Percentiles rank a stretch among this genome's conserved stretches.
phyloP scores from a whole-genome alignment of 2,113 vertebrate genomes.

The Bubo scandiacus region DNA sequence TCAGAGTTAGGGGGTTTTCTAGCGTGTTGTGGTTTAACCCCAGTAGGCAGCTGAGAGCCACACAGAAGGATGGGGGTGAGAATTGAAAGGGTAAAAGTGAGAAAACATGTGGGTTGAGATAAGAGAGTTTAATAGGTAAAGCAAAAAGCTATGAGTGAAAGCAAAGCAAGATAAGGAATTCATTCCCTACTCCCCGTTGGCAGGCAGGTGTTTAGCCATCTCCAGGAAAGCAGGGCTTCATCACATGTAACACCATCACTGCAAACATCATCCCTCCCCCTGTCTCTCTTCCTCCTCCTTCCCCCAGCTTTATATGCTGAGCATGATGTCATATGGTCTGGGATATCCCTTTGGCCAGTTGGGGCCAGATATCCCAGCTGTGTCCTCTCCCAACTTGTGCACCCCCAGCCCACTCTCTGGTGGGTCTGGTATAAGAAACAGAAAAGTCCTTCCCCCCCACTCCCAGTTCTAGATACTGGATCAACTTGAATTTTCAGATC shows the following conservation, averaged over 20 bases:
- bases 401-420: not conserved
- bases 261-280: too few relatives aligned
- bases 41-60: not conserved
- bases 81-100: not conserved
- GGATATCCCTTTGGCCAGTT: not conserved
- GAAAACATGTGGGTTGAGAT: not conserved
- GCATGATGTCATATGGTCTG: not conserved
- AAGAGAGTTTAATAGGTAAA: not conserved
- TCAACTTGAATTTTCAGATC: not conserved
- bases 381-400: not conserved
- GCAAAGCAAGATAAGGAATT: not conserved
- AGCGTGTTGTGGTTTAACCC: not conserved
- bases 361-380: not conserved
- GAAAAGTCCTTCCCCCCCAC: not conserved
- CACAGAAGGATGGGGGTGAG: not conserved
- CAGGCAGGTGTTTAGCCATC: not conserved
- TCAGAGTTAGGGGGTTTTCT: not conserved
- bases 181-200: not conserved
- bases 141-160: not conserved
- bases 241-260: not conserved
- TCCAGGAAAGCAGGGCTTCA: not conserved
- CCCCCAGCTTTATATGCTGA: not conserved
- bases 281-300: not conserved
- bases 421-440: rapidly evolving
- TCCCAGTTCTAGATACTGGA: not conserved